Percentiles rank a stretch among this genome's conserved stretches.
Conservation (phyloP, 2,888 invertebrate species). For the Hedya salicella region DNA sequence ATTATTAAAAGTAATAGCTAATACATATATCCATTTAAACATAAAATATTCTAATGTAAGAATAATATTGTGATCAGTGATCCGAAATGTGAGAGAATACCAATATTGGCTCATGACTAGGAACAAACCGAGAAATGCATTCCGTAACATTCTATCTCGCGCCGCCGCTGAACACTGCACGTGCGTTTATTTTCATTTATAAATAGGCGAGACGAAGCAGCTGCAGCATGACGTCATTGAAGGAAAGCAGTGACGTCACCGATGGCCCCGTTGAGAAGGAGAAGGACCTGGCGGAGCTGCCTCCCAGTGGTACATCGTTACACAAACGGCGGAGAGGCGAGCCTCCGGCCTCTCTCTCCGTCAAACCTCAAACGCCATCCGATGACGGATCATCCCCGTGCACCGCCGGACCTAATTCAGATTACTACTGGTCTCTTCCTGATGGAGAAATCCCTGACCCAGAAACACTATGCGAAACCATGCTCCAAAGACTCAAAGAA, state of each 20-base stretch:
- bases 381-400: conserved; percentile 79
- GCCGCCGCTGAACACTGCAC: conserved; percentile 61
- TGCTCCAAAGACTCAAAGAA: conserved; percentile 73
- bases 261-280: conserved; percentile 51
- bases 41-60: background rate
- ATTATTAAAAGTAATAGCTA: background rate
- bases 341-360: conserved; percentile 73
- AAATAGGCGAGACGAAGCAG: conserved; percentile 68
- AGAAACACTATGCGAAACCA: conserved; percentile 70
- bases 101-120: conserved; percentile 14
- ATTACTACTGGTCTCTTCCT: conserved; percentile 65
- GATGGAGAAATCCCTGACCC: conserved; percentile 67
- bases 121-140: conserved; percentile 63
- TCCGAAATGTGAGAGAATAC: background rate
- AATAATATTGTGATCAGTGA: background rate
- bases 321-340: conserved; percentile 78
- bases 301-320: conserved; percentile 74
- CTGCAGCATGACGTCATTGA: conserved; percentile 71
- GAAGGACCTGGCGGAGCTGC: conserved; percentile 69
- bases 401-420: conserved; percentile 70
- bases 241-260: conserved; percentile 69
- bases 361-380: conserved; percentile 72
- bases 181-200: conserved; percentile 79
- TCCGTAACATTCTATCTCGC: conserved; percentile 66
- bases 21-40: background rate